Evolutionary conservation across 1,140 invertebrate species (phyloP), one percentile per base, ranked within the genome.

Genomic region (Lasioglossum albipes): DNA sequence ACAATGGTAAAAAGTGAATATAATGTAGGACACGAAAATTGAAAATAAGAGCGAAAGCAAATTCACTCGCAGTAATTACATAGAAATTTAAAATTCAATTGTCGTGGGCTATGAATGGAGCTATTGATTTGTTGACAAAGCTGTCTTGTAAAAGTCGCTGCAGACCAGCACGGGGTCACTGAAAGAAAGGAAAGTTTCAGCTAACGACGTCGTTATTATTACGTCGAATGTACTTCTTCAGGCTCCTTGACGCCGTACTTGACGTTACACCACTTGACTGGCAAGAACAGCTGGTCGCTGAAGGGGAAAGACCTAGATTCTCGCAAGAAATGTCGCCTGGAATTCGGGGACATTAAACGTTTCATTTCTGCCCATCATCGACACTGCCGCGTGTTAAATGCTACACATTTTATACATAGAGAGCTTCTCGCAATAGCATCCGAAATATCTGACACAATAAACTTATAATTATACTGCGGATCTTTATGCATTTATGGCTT

Each of bases 121-220:
- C 10, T 45, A 22, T 67, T 45, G 20, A 45, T 45, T 12, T 4
- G 20, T 22, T 67, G 20, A 67, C n/a, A 7, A 67, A 13, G 3
- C 65, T 31, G 22, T 64, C 9, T 67, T 3, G 62, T 12, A 22
- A 45, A 45, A 67, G 22, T 67, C 41, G 20, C 65, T 0, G 20
- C 61, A 16, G 66, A 16, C n/a, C 41, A 62, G 52, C 20, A 57
- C 22, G 66, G 36, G 52, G 68, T 75, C 72, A 81, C 81, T 64
- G 71, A 36, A 61, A 65, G 73, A 84, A 66, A 64, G 66, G 74
- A 54, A 62, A 65, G 75, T 54, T 78, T 81, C 83, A 42, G 16
- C 83, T 85, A 86, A 86, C 79, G 84, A 86, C 75, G 75, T 86
- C 84, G 83, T 86, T 86, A 86, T 86, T 85, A 86, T 85, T 54